Evolutionary conservation across 2,888 invertebrate species (phyloP), one percentile per base, ranked within the genome.

Genomic region (Spicauda simplicius): DNA sequence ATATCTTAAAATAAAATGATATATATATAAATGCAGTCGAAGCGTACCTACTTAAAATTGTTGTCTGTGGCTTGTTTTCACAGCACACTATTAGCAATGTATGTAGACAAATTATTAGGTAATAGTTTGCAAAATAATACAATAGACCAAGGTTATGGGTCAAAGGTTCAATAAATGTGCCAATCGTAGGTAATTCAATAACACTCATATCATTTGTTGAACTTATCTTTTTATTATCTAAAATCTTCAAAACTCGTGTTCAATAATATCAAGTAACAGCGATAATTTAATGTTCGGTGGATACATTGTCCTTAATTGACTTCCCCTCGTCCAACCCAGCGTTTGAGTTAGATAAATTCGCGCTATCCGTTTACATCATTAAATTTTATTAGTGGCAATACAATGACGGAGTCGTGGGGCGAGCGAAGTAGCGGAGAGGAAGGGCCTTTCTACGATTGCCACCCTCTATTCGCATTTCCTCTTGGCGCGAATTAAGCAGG

Each of bases 311-410:
- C 76, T 83, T 89, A 88, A 90, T 88, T 88, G 88, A 86, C 89
- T 90, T 87, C 86, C 90, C 90, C 88, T 86, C 86, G 80, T 77
- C 77, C 72, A 74, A 81, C 83, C 82, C 78, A 80, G 78, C 82
- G 78, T 76, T 85, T 78, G 82, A 87, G 84, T 88, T 84, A 89
- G 86, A 91, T 90, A 88, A 88, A 91, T 91, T 90, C 86, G 84
- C 85, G 88, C 87, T 92, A 91, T 92, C 91, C 91, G 90, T 91
- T 93, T 92, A 92, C 91, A 91, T 90, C 91, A 92, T 92, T 91
- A 91, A 91, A 91, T 92, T 92, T 92, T 92, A 93, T 91, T 91
- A 91, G 88, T 85, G 84, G 84, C 84, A 85, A 86, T 81, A 91
- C 90, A 92, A 92, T 88, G 76, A 85, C 73, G 74, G 75, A 73